These are phyloP conservation scores for Leucophenga montana DNA, from an alignment of 2,888 invertebrate species.

Conservation along the genomic window DNA sequence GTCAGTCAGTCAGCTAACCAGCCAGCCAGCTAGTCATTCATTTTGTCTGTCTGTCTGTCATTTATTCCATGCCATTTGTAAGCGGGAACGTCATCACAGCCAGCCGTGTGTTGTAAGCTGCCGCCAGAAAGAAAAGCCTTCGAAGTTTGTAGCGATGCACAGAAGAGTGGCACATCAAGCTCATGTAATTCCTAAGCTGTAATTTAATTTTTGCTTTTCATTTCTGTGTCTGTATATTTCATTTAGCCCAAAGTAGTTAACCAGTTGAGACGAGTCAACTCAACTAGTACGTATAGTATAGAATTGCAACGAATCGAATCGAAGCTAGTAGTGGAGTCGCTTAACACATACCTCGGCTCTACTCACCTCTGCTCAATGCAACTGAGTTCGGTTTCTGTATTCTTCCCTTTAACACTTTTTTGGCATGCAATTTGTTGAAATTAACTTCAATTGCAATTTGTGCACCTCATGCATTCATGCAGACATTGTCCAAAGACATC, in stretches of 20 bases:
- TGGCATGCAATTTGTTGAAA: constrained; percentile 28
- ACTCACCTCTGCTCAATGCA: background rate
- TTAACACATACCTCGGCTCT: too few species aligned
- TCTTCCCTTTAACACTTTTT: constrained; percentile 26
- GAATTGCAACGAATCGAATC: background rate
- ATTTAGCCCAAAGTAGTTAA: constrained; percentile 26
- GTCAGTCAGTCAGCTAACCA: constrained; percentile 41
- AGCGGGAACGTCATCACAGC: constrained; percentile 35
- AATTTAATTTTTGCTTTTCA: constrained; percentile 28
- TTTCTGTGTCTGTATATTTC: constrained; percentile 7
- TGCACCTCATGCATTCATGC: constrained; percentile 18
- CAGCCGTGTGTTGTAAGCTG: background rate
- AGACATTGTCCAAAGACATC: background rate
- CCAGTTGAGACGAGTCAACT: background rate
- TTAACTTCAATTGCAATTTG: constrained; percentile 29
- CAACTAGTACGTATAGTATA: too few species aligned
- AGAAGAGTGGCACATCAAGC: constrained; percentile 3
- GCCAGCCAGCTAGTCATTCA: constrained; percentile 46
- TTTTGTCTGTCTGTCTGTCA: constrained; percentile 28
- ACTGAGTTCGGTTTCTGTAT: constrained; percentile 8
- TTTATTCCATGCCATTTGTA: constrained; percentile 20
- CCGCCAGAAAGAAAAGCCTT: background rate
- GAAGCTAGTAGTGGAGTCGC: too few species aligned
- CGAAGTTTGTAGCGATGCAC: background rate
- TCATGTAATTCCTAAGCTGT: constrained; percentile 25